A percentile compares a stretch with the other conserved stretches of the same genome.
Conservation (phyloP, 1,140 invertebrate genomes). For the Hestina assimilis region DNA sequence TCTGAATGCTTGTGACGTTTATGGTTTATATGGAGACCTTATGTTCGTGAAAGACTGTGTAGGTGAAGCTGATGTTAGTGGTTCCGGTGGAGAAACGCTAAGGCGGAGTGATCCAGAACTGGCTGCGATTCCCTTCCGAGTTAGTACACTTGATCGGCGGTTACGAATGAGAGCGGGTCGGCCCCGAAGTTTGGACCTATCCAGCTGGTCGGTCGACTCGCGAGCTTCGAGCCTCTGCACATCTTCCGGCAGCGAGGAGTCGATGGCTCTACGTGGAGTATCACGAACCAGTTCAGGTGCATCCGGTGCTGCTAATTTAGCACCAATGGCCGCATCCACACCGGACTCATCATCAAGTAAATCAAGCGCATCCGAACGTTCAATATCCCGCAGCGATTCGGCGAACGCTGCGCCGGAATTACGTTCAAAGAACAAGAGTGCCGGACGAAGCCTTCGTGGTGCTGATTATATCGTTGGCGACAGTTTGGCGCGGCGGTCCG, state of each 20-base stretch:
- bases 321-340: slow-evolving; percentile 51
- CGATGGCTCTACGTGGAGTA: slow-evolving; percentile 83
- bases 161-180: slow-evolving; percentile 88
- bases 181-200: slow-evolving; percentile 89
- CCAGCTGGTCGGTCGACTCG: slow-evolving; percentile 93
- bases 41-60: slow-evolving; percentile 94
- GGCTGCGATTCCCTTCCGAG: slow-evolving; percentile 87
- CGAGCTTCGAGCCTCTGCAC: slow-evolving; percentile 89
- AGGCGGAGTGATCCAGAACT: slow-evolving; percentile 90
- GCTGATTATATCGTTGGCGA: slow-evolving; percentile 72
- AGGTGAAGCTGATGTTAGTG: slow-evolving; percentile 85
- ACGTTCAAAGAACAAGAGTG: slow-evolving; percentile 44
- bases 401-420: slow-evolving; percentile 40
- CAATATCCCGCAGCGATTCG: slow-evolving; percentile 61
- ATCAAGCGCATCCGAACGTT: slow-evolving; percentile 60
- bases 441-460: slow-evolving; percentile 56
- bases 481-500: slow-evolving; percentile 82
- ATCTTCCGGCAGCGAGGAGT: slow-evolving; percentile 89
- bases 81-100: slow-evolving; percentile 85
- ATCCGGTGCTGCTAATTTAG: slow-evolving; percentile 78
- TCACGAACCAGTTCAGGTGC: slow-evolving; percentile 86
- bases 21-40: slow-evolving; percentile 92
- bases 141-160: slow-evolving; percentile 88
- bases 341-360: slow-evolving; percentile 60
- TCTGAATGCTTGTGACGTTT: slow-evolving; percentile 87